Evolutionary conservation across 2,113 vertebrate species (phyloP).

Genomic region (Apodemus sylvaticus): DNA sequence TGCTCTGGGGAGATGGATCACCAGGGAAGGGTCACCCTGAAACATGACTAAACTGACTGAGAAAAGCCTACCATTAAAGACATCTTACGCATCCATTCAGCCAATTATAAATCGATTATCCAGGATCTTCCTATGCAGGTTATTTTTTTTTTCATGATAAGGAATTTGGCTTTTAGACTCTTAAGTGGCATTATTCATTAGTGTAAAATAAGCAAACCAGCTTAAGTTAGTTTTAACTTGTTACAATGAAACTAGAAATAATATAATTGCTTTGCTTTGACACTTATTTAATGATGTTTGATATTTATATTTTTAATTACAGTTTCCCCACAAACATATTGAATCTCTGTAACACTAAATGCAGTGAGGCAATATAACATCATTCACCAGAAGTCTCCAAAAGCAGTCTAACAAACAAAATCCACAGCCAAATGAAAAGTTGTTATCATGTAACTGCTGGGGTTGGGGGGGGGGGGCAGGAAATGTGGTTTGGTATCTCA

Average conservation of each 20-base stretch:
- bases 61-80: conserved; percentile 30
- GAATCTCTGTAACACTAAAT: conserved; percentile 5
- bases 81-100: background rate
- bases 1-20: conserved; percentile 13
- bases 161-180: conserved; percentile 16
- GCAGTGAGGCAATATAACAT: background rate
- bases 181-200: background rate
- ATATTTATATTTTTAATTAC: conserved; percentile 33
- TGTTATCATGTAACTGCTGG: background rate
- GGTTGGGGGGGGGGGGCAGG: rapidly evolving
- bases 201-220: conserved; percentile 20
- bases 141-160: conserved; percentile 44
- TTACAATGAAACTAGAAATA: conserved; percentile 47
- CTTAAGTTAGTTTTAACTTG: background rate
- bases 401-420: conserved; percentile 50
- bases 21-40: conserved; percentile 21
- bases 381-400: background rate
- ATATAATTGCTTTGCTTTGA: conserved; percentile 46
- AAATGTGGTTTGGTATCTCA: background rate
- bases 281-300: conserved; percentile 38
- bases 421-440: conserved; percentile 1
- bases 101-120: conserved; percentile 29
- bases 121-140: background rate
- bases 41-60: conserved; percentile 46
- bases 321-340: conserved; percentile 41